Percentiles rank a stretch among this genome's conserved stretches.
Evolutionary conservation across 1,140 invertebrate genomes (phyloP).

Genomic region (Penaeus vannamei): DNA sequence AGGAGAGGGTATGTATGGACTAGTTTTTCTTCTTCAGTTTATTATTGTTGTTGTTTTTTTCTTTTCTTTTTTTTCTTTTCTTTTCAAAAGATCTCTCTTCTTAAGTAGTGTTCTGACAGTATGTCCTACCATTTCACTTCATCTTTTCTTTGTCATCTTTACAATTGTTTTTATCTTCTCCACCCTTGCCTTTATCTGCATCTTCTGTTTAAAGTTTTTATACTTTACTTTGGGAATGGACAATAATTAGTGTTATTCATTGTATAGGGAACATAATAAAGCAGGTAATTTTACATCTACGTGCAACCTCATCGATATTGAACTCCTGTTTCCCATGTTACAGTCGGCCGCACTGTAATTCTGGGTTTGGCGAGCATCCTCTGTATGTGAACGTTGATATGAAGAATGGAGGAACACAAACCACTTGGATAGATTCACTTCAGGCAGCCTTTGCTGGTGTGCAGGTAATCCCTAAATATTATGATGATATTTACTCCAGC

Average conservation of each 20-base stretch:
- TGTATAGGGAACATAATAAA: too few species aligned
- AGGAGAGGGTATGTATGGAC: conserved; percentile 75
- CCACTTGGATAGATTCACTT: conserved; percentile 81
- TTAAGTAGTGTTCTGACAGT: too few species aligned
- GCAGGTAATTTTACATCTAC: too few species aligned
- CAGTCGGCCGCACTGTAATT: conserved; percentile 76
- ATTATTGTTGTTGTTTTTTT: conserved; percentile 34
- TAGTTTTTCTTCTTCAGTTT: conserved; percentile 12
- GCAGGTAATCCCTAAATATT: conserved; percentile 72
- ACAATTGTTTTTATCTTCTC: too few species aligned
- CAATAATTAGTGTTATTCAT: too few species aligned
- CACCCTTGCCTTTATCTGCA: too few species aligned
- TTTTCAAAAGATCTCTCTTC: too few species aligned
- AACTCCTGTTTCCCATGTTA: conserved; percentile 41
- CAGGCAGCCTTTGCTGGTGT: conserved; percentile 79
- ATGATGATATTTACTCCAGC: background rate
- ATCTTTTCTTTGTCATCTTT: too few species aligned
- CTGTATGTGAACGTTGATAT: conserved; percentile 83
- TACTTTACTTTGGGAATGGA: too few species aligned
- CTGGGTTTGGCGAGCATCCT: conserved; percentile 78
- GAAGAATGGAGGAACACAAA: conserved; percentile 77
- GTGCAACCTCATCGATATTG: too few species aligned
- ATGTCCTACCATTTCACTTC: too few species aligned
- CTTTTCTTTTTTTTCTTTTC: background rate
- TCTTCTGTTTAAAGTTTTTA: too few species aligned